These are phyloP conservation scores for Oophaga sylvatica DNA, from an alignment of 2,797 vertebrate species.

Conservation along the genomic window DNA sequence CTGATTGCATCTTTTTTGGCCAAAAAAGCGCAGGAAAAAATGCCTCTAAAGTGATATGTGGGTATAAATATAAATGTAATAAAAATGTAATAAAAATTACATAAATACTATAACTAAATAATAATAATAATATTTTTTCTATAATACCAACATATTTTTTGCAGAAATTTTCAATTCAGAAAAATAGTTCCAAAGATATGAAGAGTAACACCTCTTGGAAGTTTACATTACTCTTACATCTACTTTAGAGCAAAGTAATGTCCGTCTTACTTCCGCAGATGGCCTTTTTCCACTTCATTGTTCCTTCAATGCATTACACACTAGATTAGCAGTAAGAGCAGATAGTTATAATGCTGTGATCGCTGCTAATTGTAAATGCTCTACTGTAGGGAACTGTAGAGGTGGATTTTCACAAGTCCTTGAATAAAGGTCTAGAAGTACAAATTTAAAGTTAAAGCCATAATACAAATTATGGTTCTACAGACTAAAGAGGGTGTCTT, in stretches of 20 bases:
- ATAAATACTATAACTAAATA: too few species aligned
- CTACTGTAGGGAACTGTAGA: constrained; percentile 7
- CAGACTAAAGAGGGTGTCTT: background rate
- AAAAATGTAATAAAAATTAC: too few species aligned
- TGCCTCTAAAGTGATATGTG: too few species aligned
- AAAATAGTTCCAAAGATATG: background rate
- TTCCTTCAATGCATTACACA: background rate
- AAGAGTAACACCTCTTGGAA: background rate
- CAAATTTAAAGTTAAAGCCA: constrained; percentile 26
- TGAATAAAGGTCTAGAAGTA: constrained; percentile 18
- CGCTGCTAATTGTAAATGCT: constrained; percentile 14
- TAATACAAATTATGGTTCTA: constrained; percentile 30
- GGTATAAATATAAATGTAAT: too few species aligned
- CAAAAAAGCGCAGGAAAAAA: too few species aligned
- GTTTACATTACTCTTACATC: background rate
- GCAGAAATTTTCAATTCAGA: too few species aligned
- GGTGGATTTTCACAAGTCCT: constrained; percentile 18
- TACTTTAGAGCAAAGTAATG: background rate
- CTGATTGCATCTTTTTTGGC: too few species aligned
- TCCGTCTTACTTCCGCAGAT: background rate
- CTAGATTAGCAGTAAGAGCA: background rate
- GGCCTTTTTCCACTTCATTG: background rate
- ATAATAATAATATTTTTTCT: too few species aligned
- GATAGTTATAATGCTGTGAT: constrained; percentile 9
- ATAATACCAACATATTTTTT: too few species aligned